Evolutionary conservation across 2,113 vertebrate genomes (phyloP), one percentile per base, ranked within the genome.

Genomic region (Brachirus orientalis): DNA sequence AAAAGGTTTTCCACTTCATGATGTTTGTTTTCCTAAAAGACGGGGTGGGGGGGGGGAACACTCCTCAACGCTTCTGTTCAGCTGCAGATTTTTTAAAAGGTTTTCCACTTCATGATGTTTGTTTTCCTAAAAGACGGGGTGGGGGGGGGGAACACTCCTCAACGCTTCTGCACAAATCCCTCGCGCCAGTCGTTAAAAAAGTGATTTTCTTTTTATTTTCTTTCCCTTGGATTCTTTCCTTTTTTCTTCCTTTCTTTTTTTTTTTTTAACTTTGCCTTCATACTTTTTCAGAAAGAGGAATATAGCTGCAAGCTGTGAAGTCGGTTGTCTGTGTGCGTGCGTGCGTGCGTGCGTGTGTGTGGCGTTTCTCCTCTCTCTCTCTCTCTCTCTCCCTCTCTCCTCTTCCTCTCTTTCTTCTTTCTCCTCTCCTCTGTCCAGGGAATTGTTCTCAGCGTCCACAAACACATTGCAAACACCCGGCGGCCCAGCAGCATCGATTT

Each of bases 391-490:
- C 22, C 22, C 22, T 28, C 28, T 28, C 28, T 28, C 28, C 2
- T 83, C 89, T 84, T 87, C 82, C 88, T 82, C 84, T 88, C 77
- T 85, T 73, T 75, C 82, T 87, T 74, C 85, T 79, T 72, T 86
- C 16, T 7, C 4, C 13, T 16, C 43, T 16, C 16, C 47, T 17
- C 86, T 90, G 89, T 92, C 91, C 88, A 79, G 90, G 93, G 93
- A 92, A 92, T 94, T 93, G 92, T 93, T 92, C 90, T 93, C 93
- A 93, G 91, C 93, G 92, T 94, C 94, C 93, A 94, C 93, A 94
- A 92, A 93, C 93, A 92, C 93, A 93, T 91, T 90, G 94, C 93
- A 94, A 93, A 94, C 91, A 94, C 93, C 93, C 94, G 87, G 85
- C 90, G 93, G 93, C 90, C 90, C 90, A 84, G 86, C 91, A 63